A percentile compares a stretch with the other conserved stretches of the same genome.
phyloP scores from a whole-genome alignment of 2,888 invertebrate genomes.

The Cheilosia variabilis region DNA sequence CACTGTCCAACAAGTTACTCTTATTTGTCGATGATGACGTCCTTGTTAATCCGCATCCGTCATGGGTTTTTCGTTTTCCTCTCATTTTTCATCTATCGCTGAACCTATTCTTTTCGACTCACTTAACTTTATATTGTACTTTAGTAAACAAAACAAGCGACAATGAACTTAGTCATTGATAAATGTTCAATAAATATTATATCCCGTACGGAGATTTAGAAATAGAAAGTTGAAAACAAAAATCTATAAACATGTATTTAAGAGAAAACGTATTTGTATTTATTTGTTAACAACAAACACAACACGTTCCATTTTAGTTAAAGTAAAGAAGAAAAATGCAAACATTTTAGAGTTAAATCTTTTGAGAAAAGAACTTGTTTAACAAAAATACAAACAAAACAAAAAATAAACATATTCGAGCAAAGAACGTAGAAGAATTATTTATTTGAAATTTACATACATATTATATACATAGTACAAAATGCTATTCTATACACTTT shows the following conservation, averaged over 20 bases:
- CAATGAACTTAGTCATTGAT: constrained; percentile 23
- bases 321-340: constrained; percentile 5
- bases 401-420: not conserved
- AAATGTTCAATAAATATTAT: constrained; percentile 27
- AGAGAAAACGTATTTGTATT: constrained; percentile 56
- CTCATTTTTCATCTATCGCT: constrained; percentile 20
- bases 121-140: constrained; percentile 27
- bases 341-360: constrained; percentile 22
- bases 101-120: constrained; percentile 3
- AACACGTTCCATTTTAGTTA: constrained; percentile 72
- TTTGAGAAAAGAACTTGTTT: constrained; percentile 25
- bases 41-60: not conserved
- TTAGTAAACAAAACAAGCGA: constrained; percentile 23
- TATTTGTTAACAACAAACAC: constrained; percentile 60
- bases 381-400: constrained; percentile 2
- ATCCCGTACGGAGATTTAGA: constrained; percentile 15
- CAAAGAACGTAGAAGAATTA: constrained; percentile 60
- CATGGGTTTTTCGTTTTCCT: constrained; percentile 3
- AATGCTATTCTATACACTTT: constrained; percentile 75
- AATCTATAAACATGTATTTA: constrained; percentile 34
- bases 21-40: not conserved
- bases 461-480: constrained; percentile 75
- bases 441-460: constrained; percentile 75
- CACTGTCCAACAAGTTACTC: not conserved
- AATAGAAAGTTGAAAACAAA: constrained; percentile 9